Percentiles rank a stretch among this genome's conserved stretches.
Evolutionary conservation across 2,888 invertebrate species (phyloP).

Genomic region (Limnephilus rhombicus): DNA sequence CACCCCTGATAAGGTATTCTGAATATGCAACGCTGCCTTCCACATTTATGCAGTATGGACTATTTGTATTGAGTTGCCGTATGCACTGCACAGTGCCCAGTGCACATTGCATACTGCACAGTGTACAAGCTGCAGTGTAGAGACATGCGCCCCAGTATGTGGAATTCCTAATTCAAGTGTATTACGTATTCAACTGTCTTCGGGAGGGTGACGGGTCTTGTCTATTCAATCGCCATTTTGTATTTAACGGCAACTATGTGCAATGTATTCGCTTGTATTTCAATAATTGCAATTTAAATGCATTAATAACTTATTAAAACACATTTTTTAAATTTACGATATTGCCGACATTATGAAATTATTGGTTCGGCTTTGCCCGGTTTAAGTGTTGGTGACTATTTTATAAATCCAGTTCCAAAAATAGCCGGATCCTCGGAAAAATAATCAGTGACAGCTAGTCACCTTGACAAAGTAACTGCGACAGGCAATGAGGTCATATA

Average conservation of each 20-base stretch:
- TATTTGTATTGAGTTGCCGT: slow-evolving; percentile 47
- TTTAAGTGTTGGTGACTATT: no score
- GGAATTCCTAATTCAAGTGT: slow-evolving; percentile 61
- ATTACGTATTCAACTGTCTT: slow-evolving; percentile 63
- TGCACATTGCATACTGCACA: neutral
- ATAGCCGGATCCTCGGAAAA: no score
- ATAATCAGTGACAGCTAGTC: no score
- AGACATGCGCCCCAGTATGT: slow-evolving; percentile 35
- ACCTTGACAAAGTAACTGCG: no score
- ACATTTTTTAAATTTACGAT: no score
- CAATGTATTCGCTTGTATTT: neutral
- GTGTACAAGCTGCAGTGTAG: neutral
- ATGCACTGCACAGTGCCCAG: neutral
- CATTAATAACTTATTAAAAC: neutral
- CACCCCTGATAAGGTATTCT: slow-evolving; percentile 17
- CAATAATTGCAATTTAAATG: neutral
- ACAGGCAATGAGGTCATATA: no score
- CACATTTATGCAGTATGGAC: neutral
- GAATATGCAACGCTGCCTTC: slow-evolving; percentile 24
- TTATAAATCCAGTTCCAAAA: no score
- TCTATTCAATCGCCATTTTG: slow-evolving; percentile 51
- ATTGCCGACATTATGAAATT: no score
- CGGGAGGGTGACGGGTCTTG: slow-evolving; percentile 41
- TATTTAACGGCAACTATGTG: neutral
- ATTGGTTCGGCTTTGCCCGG: no score